A percentile compares a stretch with the other conserved stretches of the same genome.
phyloP scores from a whole-genome alignment of 2,888 invertebrate species.

The Schizaphis graminum region DNA sequence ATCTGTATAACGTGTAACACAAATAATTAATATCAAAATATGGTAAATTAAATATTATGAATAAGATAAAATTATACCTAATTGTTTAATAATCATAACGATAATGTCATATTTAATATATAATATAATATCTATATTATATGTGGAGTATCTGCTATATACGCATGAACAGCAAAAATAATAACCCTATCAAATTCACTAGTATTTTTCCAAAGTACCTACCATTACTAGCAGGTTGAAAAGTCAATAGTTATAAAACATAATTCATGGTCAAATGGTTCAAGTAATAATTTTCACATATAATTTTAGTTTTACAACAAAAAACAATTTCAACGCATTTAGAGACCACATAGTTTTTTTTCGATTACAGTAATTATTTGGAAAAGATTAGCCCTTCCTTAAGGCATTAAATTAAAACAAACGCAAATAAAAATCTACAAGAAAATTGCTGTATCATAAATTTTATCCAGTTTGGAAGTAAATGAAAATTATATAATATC shows the following conservation, averaged over 20 bases:
- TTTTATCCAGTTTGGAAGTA: conserved; percentile 29
- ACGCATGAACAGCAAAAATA: background rate
- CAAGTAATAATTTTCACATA: conserved; percentile 17
- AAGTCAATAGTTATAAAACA: background rate
- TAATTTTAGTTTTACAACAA: background rate
- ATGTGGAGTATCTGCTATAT: background rate
- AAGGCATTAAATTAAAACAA: conserved; percentile 25
- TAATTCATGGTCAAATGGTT: conserved; percentile 38
- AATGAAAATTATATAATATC: conserved; percentile 5
- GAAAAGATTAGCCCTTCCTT: conserved; percentile 18
- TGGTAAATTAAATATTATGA: too few relatives aligned
- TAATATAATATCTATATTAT: background rate
- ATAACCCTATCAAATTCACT: background rate
- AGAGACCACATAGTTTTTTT: conserved; percentile 24
- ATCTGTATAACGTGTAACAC: background rate
- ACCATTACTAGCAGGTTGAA: background rate
- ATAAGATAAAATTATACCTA: background rate
- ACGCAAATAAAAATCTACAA: background rate
- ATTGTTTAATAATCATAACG: background rate
- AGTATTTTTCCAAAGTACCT: background rate
- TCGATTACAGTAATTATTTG: conserved; percentile 30
- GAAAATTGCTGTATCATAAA: background rate
- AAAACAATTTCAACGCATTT: conserved; percentile 35
- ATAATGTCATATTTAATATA: background rate
- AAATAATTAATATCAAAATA: background rate